Evolutionary conservation across 2,888 invertebrate genomes (phyloP), one percentile per base, ranked within the genome.

Genomic region (Cynaeus angustus): DNA sequence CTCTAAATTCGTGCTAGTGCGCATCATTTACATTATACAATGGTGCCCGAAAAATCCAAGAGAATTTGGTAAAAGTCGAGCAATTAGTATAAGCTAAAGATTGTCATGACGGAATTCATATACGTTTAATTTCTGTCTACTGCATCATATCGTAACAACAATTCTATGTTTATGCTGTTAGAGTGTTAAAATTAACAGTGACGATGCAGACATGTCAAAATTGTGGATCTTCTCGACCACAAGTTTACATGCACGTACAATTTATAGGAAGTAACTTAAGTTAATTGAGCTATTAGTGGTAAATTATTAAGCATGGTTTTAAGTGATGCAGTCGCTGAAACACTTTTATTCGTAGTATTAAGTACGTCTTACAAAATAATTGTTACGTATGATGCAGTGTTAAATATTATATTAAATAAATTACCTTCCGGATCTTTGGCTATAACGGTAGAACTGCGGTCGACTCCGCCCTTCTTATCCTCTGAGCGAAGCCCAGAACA

Each of bases 381-480:
- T 73, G 73, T 74, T 75, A 75, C 69, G 64, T 45, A 71, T 74
- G 74, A 74, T 76, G 74, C 76, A 76, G 72, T 55, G 64, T 68
- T 65, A 68, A 72, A 72, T 48, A 69, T 66, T 52, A 55, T 41
- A 61, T 52, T 71, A 68, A 70, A 68, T 66, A 59, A 73, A 81
- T 92, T 94, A 88, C 94, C 95, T 90, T 95, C 95, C 81, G 94
- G 94, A 83, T 95, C 95, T 91, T 95, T 95, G 85, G 94, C 94
- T 88, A 96, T 95, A 85, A 96, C 96, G 85, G 96, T 96, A 87
- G 95, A 94, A 86, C 95, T 94, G 87, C 95, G 92, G 89, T 96
- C 95, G 87, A 95, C 95, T 84, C 93, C 94, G 87, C 93, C 93
- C 88, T 95, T 95, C 89, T 94, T 95, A 89, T 95, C 94, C 88